Percentiles rank a stretch among this genome's conserved stretches.
phyloP scores from a whole-genome alignment of 2,797 vertebrate genomes.

The Avahi laniger region DNA sequence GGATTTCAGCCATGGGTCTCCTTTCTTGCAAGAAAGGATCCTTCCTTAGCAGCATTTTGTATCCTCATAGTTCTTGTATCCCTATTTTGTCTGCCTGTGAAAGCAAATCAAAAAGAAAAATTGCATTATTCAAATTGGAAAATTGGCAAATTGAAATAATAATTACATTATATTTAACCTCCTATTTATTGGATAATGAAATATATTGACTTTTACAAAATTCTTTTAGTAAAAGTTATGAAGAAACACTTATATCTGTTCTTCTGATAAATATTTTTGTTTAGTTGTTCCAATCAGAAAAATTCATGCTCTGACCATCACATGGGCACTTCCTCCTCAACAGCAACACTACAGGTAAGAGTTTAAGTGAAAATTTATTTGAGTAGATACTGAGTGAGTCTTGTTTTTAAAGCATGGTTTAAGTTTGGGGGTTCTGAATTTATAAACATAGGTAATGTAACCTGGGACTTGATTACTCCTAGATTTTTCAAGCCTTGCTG shows the following conservation, averaged over 20 bases:
- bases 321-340: slow-evolving; percentile 95
- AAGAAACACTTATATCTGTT: slow-evolving; percentile 54
- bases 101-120: slow-evolving; percentile 44
- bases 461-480: background rate
- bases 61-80: slow-evolving; percentile 41
- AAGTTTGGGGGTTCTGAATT: slow-evolving; percentile 25
- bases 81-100: background rate
- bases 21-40: background rate
- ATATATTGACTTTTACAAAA: slow-evolving; percentile 28
- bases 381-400: background rate
- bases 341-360: slow-evolving; percentile 93
- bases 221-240: slow-evolving; percentile 34
- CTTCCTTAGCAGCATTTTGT: background rate
- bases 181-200: slow-evolving; percentile 39
- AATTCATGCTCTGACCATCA: slow-evolving; percentile 94
- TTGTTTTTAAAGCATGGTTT: slow-evolving; percentile 44
- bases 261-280: slow-evolving; percentile 73
- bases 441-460: slow-evolving; percentile 3
- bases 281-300: slow-evolving; percentile 96
- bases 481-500: slow-evolving; percentile 15
- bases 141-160: slow-evolving; percentile 65
- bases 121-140: slow-evolving; percentile 51
- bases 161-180: slow-evolving; percentile 51
- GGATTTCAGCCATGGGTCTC: background rate
- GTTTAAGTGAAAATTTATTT: background rate